A percentile compares a stretch with the other conserved stretches of the same genome.
These are phyloP conservation scores for Cetoscarus ocellatus DNA, from an alignment of 2,797 vertebrate genomes.

Conservation along the genomic window DNA sequence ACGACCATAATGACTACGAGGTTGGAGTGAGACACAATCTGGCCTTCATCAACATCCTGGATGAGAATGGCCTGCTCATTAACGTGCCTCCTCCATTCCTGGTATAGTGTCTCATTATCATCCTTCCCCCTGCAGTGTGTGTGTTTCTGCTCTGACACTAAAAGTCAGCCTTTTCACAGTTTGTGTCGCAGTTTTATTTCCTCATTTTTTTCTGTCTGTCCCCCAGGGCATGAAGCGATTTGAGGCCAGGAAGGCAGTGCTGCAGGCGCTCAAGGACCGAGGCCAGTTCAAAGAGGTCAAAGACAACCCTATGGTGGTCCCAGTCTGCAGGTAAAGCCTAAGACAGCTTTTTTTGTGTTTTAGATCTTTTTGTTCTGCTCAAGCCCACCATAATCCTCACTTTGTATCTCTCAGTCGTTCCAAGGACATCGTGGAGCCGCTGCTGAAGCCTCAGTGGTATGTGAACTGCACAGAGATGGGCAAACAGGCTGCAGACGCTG, in stretches of 20 bases:
- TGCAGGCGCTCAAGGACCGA: constrained; percentile 87
- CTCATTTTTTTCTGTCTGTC: constrained; percentile 4
- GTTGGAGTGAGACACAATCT: constrained; percentile 91
- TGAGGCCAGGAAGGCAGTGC: constrained; percentile 88
- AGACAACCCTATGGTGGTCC: constrained; percentile 96
- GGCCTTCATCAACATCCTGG: constrained; percentile 91
- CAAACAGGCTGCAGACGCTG: constrained; percentile 87
- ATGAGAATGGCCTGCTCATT: constrained; percentile 89
- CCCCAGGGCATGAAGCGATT: constrained; percentile 93
- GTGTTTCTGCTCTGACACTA: constrained; percentile 32
- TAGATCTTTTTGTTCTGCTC: constrained; percentile 10
- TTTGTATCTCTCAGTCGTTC: constrained; percentile 86
- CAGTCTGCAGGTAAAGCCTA: constrained; percentile 90
- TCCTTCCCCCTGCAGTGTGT: constrained; percentile 36
- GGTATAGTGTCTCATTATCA: constrained; percentile 81
- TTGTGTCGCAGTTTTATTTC: constrained; percentile 11
- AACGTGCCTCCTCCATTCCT: constrained; percentile 92
- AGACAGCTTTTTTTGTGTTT: constrained; percentile 7
- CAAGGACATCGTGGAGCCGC: constrained; percentile 94
- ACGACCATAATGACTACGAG: constrained; percentile 94
- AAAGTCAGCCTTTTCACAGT: constrained; percentile 35
- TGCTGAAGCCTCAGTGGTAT: constrained; percentile 95
- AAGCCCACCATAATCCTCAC: neutral
- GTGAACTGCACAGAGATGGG: constrained; percentile 91
- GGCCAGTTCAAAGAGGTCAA: constrained; percentile 90